Percentiles rank a stretch among this genome's conserved stretches.
These are phyloP conservation scores for Eurytoma adleriae DNA, from an alignment of 2,888 invertebrate species.

Conservation along the genomic window DNA sequence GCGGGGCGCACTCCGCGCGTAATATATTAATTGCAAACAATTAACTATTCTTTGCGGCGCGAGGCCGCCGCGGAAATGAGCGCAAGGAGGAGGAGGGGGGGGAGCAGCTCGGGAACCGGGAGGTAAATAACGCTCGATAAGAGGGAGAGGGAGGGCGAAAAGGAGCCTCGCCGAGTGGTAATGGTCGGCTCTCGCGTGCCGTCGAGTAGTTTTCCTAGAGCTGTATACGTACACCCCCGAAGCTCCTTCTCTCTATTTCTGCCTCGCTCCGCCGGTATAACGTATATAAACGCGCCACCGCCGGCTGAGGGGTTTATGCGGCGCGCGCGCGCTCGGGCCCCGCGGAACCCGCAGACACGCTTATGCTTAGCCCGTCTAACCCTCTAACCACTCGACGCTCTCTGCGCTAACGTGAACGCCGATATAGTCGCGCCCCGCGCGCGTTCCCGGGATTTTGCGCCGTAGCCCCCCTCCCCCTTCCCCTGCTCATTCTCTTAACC, in stretches of 20 bases:
- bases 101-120: neutral
- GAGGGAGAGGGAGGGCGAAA: slow-evolving; percentile 54
- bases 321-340: no score
- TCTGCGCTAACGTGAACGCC: neutral
- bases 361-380: neutral
- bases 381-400: neutral
- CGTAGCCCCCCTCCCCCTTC: neutral
- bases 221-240: neutral
- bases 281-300: neutral
- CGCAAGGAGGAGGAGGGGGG: slow-evolving; percentile 46
- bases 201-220: slow-evolving; percentile 66
- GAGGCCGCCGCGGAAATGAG: neutral
- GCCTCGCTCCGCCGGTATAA: neutral
- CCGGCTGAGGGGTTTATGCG: slow-evolving; percentile 4
- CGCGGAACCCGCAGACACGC: neutral
- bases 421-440: neutral
- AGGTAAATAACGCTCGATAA: slow-evolving; percentile 16
- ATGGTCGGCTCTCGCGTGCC: slow-evolving; percentile 72
- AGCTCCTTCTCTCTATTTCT: neutral
- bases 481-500: neutral
- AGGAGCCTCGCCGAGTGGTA: slow-evolving; percentile 61
- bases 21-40: slow-evolving; percentile 74
- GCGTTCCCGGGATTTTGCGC: neutral
- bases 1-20: slow-evolving; percentile 64
- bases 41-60: slow-evolving; percentile 65